Evolutionary conservation across 2,888 invertebrate genomes (phyloP), one percentile per base, ranked within the genome.

Genomic region (Phortica okadai): DNA sequence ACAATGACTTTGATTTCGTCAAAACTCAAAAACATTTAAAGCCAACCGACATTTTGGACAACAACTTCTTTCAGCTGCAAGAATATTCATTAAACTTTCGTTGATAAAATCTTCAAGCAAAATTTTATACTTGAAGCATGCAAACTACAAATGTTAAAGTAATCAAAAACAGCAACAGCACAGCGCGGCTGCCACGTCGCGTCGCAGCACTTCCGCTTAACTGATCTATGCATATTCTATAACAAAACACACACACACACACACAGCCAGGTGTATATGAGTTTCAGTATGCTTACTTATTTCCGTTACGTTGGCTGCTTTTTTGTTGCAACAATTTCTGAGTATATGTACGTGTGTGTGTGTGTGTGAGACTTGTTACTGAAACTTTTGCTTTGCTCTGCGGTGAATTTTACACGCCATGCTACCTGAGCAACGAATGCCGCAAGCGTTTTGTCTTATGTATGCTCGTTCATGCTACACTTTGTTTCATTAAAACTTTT

Each of bases 321-420:
- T n/a, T 70, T 50, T 21, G 41, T 59, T 56, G 54, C 7, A 14
- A 11, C 59, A n/a, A n/a, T n/a, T n/a, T n/a, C n/a, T n/a, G n/a
- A n/a, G n/a, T n/a, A n/a, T n/a, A n/a, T n/a, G n/a, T n/a, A n/a
- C 50, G 3, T 56, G 56, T 56, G 56, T 56, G n/a, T 56, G 56
- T 56, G 56, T n/a, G 21, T n/a, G 58, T 77, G 78, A 77, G 77
- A 76, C 67, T 79, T 69, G 76, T 77, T 78, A 73, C 77, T 78
- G 41, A 72, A 79, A 83, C 78, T 79, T 84, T 85, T 80, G 78
- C 79, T 74, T 74, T 77, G 78, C 10, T 80, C 78, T 79, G 85
- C 74, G 86, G 85, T 86, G 78, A 73, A 82, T 82, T 81, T 83
- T 85, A 85, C 86, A 86, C 42, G 80, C 79, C 81, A 80, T 64